phyloP scores from a whole-genome alignment of 1,140 invertebrate genomes.

The Procambarus clarkii region DNA sequence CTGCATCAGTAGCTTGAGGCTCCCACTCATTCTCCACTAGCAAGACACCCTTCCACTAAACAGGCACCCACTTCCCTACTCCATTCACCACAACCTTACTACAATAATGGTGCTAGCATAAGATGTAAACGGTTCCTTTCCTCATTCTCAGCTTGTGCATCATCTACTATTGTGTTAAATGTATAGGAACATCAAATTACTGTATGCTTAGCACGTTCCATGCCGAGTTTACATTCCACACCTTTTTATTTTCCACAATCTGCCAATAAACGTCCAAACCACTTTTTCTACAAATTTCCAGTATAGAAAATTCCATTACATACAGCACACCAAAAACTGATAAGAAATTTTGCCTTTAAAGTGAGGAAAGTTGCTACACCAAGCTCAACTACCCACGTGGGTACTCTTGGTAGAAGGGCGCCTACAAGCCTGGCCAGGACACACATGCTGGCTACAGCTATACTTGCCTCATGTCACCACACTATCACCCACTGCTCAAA shows the following conservation, averaged over 20 bases:
- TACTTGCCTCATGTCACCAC: constrained; percentile 27
- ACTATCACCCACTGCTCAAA: constrained; percentile 15
- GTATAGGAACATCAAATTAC: constrained; percentile 56
- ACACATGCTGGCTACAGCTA: constrained; percentile 38
- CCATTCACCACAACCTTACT: constrained; percentile 3
- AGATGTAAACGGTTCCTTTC: constrained; percentile 30
- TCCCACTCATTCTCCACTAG: constrained; percentile 57
- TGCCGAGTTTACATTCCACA: constrained; percentile 60
- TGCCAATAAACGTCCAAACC: constrained; percentile 67
- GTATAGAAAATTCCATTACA: constrained; percentile 66
- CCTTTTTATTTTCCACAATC: constrained; percentile 56
- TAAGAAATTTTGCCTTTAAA: constrained; percentile 65
- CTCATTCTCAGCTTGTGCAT: constrained; percentile 15
- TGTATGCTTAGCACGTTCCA: constrained; percentile 50
- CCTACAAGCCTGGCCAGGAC: constrained; percentile 34
- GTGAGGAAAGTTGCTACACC: constrained; percentile 34
- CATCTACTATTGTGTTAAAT: constrained; percentile 31
- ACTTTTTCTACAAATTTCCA: constrained; percentile 61
- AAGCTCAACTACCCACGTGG: constrained; percentile 32
- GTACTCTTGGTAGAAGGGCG: constrained; percentile 50
- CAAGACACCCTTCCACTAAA: constrained; percentile 35
- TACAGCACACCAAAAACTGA: constrained; percentile 68
- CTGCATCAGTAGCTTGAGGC: constrained; percentile 56
- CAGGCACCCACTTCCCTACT: constrained; percentile 46
- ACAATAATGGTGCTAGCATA: constrained; percentile 27